Evolutionary conservation across 2,888 invertebrate species (phyloP).

Genomic region (Athetis lepigone): DNA sequence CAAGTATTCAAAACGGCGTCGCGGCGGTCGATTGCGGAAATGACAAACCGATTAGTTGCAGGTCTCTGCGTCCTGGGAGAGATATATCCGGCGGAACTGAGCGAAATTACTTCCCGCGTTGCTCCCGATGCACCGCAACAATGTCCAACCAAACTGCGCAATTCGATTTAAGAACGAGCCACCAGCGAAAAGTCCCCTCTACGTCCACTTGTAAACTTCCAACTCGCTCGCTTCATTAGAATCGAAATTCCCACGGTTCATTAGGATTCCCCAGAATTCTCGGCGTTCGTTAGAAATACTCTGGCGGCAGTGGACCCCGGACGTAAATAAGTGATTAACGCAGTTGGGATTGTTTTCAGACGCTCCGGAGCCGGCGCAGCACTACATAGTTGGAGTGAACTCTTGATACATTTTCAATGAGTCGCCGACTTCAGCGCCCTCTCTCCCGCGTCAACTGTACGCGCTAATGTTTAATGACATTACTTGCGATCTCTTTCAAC

Average conservation of each 20-base stretch:
- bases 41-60: slow-evolving; percentile 88
- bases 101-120: slow-evolving; percentile 84
- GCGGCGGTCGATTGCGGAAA: slow-evolving; percentile 86
- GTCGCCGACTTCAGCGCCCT: slow-evolving; percentile 64
- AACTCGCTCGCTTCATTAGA: slow-evolving; percentile 83
- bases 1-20: slow-evolving; percentile 81
- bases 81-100: slow-evolving; percentile 87
- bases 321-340: slow-evolving; percentile 90
- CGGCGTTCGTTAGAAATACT: slow-evolving; percentile 88
- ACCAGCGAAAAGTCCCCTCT: slow-evolving; percentile 70
- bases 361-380: slow-evolving; percentile 74
- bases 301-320: slow-evolving; percentile 82
- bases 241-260: slow-evolving; percentile 89
- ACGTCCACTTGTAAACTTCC: slow-evolving; percentile 69
- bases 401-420: slow-evolving; percentile 88
- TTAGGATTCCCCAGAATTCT: slow-evolving; percentile 86
- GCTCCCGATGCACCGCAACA: slow-evolving; percentile 79
- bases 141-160: slow-evolving; percentile 77
- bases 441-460: slow-evolving; percentile 62
- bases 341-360: slow-evolving; percentile 89
- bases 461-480: slow-evolving; percentile 80
- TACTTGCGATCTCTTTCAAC: too few species aligned
- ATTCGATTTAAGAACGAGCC: slow-evolving; percentile 78
- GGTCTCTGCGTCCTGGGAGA: slow-evolving; percentile 80
- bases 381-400: slow-evolving; percentile 76